Conservation (phyloP, 2,888 invertebrate genomes). For the Ichneumoninae sp. region DNA sequence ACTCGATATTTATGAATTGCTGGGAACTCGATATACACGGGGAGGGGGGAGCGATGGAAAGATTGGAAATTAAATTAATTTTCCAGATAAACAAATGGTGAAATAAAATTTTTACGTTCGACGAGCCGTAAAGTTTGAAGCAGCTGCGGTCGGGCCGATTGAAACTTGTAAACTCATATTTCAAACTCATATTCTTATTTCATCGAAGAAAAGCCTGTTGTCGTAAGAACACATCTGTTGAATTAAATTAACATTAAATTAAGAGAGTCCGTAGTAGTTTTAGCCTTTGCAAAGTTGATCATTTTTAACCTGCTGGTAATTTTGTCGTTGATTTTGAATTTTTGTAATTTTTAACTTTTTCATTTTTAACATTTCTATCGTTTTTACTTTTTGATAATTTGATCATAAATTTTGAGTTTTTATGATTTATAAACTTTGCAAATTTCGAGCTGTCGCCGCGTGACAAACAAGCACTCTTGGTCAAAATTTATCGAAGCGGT, state of each 20-base stretch:
- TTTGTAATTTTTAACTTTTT: too few species aligned
- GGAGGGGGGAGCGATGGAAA: not conserved
- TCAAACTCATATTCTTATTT: not conserved
- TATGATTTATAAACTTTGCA: too few species aligned
- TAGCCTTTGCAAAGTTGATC: too few species aligned
- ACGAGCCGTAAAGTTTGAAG: not conserved
- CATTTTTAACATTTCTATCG: too few species aligned
- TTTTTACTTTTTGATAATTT: too few species aligned
- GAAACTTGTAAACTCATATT: not conserved
- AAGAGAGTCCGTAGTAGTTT: too few species aligned
- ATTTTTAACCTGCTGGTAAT: too few species aligned
- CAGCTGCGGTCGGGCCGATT: not conserved
- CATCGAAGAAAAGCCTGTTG: not conserved
- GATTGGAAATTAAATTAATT: not conserved
- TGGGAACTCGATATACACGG: slow-evolving; percentile 23
- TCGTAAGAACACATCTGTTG: not conserved
- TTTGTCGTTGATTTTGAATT: too few species aligned
- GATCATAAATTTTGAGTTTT: too few species aligned
- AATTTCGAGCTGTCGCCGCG: too few species aligned
- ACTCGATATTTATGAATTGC: slow-evolving; percentile 52
- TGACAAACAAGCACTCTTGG: too few species aligned
- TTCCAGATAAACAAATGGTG: slow-evolving; percentile 18
- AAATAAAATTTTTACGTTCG: not conserved
- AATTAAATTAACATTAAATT: not conserved
- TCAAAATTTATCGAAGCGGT: too few species aligned